Percentiles rank a stretch among this genome's conserved stretches.
These are phyloP conservation scores for Antechinus flavipes DNA, from an alignment of 2,113 vertebrate species.

Conservation along the genomic window DNA sequence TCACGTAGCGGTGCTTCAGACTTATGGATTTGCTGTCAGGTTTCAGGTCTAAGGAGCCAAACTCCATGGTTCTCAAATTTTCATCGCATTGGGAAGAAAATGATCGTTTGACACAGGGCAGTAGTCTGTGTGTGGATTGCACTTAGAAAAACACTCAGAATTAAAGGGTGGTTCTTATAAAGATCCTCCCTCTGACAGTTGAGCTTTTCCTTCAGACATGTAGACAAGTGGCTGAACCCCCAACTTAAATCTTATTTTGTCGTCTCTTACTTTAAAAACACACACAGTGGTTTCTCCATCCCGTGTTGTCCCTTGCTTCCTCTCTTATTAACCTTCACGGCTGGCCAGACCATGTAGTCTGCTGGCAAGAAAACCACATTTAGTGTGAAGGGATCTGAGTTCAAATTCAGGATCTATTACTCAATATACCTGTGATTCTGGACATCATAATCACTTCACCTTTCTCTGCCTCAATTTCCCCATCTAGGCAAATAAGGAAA, in stretches of 20 bases:
- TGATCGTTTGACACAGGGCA: background rate
- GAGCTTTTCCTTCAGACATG: background rate
- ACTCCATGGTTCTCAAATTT: background rate
- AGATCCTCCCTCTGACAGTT: background rate
- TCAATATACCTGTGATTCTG: background rate
- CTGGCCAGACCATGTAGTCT: background rate
- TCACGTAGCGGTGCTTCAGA: background rate
- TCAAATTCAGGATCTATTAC: background rate
- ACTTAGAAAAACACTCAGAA: background rate
- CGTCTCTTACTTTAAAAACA: background rate
- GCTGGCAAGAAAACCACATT: background rate
- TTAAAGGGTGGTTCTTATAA: background rate
- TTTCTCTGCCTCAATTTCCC: background rate
- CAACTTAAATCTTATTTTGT: background rate
- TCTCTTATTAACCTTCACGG: background rate
- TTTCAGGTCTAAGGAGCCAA: background rate
- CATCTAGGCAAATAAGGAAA: background rate
- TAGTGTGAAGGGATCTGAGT: background rate
- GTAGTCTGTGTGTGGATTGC: background rate
- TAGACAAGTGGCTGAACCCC: background rate
- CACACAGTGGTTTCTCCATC: background rate
- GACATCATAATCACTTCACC: too few species aligned
- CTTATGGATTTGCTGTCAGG: slow-evolving; percentile 1
- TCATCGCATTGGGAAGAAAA: background rate
- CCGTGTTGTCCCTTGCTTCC: background rate